phyloP scores from a whole-genome alignment of 1,140 invertebrate species.

The Idris sp. region DNA sequence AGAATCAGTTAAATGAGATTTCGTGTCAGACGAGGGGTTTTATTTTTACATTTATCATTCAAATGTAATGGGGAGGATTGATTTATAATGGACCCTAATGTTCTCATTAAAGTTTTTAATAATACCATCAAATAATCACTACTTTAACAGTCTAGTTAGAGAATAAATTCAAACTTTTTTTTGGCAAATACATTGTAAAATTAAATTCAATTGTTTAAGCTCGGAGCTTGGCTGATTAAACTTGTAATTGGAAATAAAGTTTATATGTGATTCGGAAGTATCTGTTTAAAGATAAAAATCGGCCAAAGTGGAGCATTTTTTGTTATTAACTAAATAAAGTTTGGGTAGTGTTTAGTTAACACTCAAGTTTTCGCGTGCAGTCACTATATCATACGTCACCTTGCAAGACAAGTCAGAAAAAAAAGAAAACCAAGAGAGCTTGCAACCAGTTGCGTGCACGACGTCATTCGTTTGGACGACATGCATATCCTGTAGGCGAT shows the following conservation, averaged over 20 bases:
- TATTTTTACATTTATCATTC: constrained; percentile 6
- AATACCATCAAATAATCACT: too few species aligned
- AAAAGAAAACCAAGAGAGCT: constrained; percentile 23
- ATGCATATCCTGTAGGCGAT: constrained; percentile 44
- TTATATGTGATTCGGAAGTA: constrained; percentile 3
- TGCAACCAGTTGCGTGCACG: constrained; percentile 63
- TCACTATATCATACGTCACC: constrained; percentile 20
- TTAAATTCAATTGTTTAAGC: too few species aligned
- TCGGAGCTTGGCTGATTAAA: too few species aligned
- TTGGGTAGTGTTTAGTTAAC: constrained; percentile 5
- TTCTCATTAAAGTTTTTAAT: too few species aligned
- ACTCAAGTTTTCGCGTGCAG: constrained; percentile 33
- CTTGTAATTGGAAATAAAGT: constrained; percentile 1
- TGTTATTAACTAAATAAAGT: constrained; percentile 21
- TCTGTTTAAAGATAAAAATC: constrained; percentile 33
- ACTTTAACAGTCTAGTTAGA: too few species aligned
- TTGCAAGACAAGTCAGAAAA: constrained; percentile 10
- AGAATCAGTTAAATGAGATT: constrained; percentile 4
- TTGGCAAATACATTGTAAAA: too few species aligned
- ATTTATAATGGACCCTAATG: too few species aligned
- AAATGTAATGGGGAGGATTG: too few species aligned
- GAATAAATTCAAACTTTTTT: too few species aligned
- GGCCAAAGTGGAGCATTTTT: constrained; percentile 10
- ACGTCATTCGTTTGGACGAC: constrained; percentile 45
- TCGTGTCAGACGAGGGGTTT: not conserved